These are phyloP conservation scores for Sander vitreus DNA, from an alignment of 2,113 vertebrate species.

Conservation along the genomic window DNA sequence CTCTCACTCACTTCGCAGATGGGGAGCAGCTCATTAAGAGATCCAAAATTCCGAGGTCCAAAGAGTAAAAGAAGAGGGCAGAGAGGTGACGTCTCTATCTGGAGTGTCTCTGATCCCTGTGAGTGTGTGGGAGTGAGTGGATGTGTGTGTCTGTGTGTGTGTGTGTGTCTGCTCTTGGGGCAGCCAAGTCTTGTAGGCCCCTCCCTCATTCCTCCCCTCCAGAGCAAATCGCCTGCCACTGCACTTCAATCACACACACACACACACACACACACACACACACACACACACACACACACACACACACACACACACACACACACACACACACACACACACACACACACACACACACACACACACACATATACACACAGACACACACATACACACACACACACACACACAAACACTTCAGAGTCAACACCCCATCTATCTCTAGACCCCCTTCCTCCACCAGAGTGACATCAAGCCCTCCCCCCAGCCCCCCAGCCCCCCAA, in stretches of 20 bases:
- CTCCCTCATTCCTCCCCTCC: constrained; percentile 72
- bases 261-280: constrained; percentile 43
- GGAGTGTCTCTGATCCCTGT: constrained; percentile 57
- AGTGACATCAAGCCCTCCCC: constrained; percentile 49
- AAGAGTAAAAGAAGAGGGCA: constrained; percentile 33
- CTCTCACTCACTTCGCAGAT: constrained; percentile 6
- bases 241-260: constrained; percentile 63
- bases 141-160: constrained; percentile 40
- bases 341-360: constrained; percentile 46
- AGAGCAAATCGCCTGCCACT: constrained; percentile 61
- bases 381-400: constrained; percentile 43
- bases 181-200: constrained; percentile 60
- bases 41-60: constrained; percentile 31
- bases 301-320: constrained; percentile 40
- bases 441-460: constrained; percentile 60
- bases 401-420: constrained; percentile 45
- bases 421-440: constrained; percentile 55
- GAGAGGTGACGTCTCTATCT: constrained; percentile 66
- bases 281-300: constrained; percentile 37
- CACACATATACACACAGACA: constrained; percentile 30
- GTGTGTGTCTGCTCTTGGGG: constrained; percentile 50
- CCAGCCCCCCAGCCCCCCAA: constrained; percentile 19
- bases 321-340: constrained; percentile 44
- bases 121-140: constrained; percentile 46
- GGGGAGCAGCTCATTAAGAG: constrained; percentile 2